These are phyloP conservation scores for Coregonus clupeaformis DNA, from an alignment of 2,113 vertebrate genomes.

Conservation along the genomic window DNA sequence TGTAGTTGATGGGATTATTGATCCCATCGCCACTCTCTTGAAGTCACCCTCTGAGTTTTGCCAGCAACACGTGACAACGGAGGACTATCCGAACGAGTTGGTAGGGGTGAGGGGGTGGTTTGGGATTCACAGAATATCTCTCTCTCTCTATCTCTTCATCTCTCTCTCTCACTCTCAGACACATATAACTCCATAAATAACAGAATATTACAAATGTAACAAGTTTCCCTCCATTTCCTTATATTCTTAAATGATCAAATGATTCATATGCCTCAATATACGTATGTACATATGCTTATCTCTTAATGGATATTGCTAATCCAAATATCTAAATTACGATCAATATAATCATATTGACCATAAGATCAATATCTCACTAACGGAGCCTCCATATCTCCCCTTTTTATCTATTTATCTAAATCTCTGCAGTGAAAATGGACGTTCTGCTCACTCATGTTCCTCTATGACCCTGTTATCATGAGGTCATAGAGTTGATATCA, in stretches of 20 bases:
- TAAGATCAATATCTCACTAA: conserved; percentile 5
- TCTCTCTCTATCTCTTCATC: too few relatives aligned
- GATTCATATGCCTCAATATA: conserved; percentile 41
- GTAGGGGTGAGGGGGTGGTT: too few relatives aligned
- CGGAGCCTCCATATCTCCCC: neutral
- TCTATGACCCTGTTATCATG: conserved; percentile 37
- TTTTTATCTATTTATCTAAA: conserved; percentile 43
- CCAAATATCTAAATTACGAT: conserved; percentile 72
- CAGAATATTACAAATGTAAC: too few relatives aligned
- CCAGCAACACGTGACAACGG: too few relatives aligned
- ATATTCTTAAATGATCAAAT: conserved; percentile 38
- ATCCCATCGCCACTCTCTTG: too few relatives aligned
- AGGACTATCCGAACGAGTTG: too few relatives aligned
- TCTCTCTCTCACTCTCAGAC: too few relatives aligned
- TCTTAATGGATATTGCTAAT: conserved; percentile 64
- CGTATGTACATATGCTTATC: conserved; percentile 51
- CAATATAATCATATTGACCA: conserved; percentile 54
- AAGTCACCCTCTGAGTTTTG: too few relatives aligned
- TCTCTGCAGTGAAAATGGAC: conserved; percentile 43
- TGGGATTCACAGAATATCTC: too few relatives aligned
- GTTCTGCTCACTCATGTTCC: conserved; percentile 31
- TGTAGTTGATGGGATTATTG: too few relatives aligned
- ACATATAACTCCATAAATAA: too few relatives aligned
- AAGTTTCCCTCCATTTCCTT: too few relatives aligned
- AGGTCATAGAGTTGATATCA: neutral